These are phyloP conservation scores for Microctenopoma steveboyesi DNA, from an alignment of 2,797 vertebrate species.

Conservation along the genomic window DNA sequence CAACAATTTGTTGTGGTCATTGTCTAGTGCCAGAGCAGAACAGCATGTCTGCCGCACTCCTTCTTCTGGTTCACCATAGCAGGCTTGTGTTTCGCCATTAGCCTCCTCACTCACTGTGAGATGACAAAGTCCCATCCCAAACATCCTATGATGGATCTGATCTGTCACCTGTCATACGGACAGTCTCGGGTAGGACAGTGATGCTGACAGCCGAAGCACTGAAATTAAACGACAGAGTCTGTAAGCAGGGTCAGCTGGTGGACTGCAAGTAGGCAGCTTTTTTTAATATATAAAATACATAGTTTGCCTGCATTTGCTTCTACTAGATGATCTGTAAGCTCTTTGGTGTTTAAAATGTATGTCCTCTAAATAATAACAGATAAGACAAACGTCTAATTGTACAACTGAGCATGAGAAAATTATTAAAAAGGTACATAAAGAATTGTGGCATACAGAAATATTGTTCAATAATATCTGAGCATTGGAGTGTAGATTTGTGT, in stretches of 20 bases:
- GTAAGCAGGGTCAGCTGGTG: conserved; percentile 14
- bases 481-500: conserved; percentile 41
- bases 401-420: conserved; percentile 1
- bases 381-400: background rate
- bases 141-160: conserved; percentile 67
- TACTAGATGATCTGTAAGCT: background rate
- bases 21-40: conserved; percentile 7
- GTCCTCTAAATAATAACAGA: background rate
- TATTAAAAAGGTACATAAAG: background rate
- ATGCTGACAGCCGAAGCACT: conserved; percentile 67
- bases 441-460: conserved; percentile 13
- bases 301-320: background rate
- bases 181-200: conserved; percentile 55
- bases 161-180: conserved; percentile 77
- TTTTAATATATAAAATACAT: background rate
- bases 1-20: conserved; percentile 19
- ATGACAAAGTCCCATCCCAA: conserved; percentile 62
- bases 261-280: background rate
- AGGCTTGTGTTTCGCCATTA: conserved; percentile 45
- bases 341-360: background rate
- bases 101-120: conserved; percentile 50
- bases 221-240: conserved; percentile 47
- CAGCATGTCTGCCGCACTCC: conserved; percentile 21
- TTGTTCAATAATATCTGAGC: conserved; percentile 18
- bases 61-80: conserved; percentile 29